These are phyloP conservation scores for Ridgeia piscesae DNA, from an alignment of 1,140 invertebrate species.

Conservation along the genomic window DNA sequence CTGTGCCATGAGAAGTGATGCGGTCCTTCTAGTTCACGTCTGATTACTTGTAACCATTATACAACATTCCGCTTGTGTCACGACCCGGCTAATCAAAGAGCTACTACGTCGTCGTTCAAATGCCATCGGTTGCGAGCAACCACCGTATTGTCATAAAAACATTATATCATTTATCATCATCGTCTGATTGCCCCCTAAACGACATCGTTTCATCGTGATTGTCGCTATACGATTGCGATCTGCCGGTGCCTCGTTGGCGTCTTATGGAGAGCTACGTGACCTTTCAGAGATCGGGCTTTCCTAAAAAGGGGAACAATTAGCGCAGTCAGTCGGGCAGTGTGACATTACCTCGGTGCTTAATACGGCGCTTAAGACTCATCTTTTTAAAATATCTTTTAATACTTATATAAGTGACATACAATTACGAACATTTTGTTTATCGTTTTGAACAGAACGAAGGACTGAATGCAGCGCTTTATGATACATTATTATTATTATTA, in stretches of 20 bases:
- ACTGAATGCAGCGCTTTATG: too few relatives aligned
- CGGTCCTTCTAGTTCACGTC: not conserved
- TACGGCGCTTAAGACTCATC: too few relatives aligned
- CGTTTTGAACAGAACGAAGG: too few relatives aligned
- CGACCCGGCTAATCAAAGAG: not conserved
- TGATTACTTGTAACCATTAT: not conserved
- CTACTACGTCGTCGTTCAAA: not conserved
- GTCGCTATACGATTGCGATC: not conserved
- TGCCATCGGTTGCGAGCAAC: not conserved
- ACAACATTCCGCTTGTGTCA: not conserved
- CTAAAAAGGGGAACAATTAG: too few relatives aligned
- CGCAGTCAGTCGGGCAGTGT: too few relatives aligned
- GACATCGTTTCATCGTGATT: not conserved
- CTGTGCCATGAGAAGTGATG: not conserved
- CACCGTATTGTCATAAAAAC: not conserved
- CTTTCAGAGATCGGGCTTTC: too few relatives aligned
- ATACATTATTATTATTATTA: too few relatives aligned
- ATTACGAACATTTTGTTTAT: too few relatives aligned
- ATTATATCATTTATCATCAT: not conserved
- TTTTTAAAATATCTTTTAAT: too few relatives aligned
- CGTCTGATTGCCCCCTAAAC: not conserved
- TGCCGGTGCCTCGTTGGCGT: not conserved
- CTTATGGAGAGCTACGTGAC: too few relatives aligned
- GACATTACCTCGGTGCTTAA: too few relatives aligned
- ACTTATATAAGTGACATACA: too few relatives aligned